A percentile compares a stretch with the other conserved stretches of the same genome.
phyloP scores from a whole-genome alignment of 2,888 invertebrate species.

The Periphyllus acericola region DNA sequence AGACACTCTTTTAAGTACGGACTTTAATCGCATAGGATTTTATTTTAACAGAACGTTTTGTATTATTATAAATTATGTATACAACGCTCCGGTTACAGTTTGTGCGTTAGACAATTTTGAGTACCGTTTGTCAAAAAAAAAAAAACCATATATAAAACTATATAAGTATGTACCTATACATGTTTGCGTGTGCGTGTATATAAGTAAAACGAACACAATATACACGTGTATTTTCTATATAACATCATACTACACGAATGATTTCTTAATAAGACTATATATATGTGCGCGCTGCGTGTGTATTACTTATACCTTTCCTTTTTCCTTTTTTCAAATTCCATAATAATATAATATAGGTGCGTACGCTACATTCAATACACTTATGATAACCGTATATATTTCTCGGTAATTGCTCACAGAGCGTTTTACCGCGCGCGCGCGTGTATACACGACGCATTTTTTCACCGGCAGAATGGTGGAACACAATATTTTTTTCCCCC shows the following conservation, averaged over 20 bases:
- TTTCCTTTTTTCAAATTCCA: not conserved
- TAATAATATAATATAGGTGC: not conserved
- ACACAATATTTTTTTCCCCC: constrained; percentile 21
- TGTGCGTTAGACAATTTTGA: not conserved
- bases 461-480: not conserved
- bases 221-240: not conserved
- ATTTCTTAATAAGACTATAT: constrained; percentile 19
- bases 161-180: not conserved
- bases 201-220: too few relatives aligned
- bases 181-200: not conserved
- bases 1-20: too few relatives aligned
- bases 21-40: not conserved
- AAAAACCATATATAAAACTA: not conserved
- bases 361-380: not conserved
- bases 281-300: too few relatives aligned
- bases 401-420: constrained; percentile 40
- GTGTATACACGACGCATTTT: constrained; percentile 31
- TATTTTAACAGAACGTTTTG: not conserved
- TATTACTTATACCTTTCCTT: not conserved
- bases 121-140: not conserved
- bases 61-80: not conserved
- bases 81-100: not conserved
- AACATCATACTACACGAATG: constrained; percentile 8
- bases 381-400: constrained; percentile 22
- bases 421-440: constrained; percentile 34